A percentile compares a stretch with the other conserved stretches of the same genome.
Conservation (phyloP, 2,797 vertebrate genomes). For the Strix occidentalis region DNA sequence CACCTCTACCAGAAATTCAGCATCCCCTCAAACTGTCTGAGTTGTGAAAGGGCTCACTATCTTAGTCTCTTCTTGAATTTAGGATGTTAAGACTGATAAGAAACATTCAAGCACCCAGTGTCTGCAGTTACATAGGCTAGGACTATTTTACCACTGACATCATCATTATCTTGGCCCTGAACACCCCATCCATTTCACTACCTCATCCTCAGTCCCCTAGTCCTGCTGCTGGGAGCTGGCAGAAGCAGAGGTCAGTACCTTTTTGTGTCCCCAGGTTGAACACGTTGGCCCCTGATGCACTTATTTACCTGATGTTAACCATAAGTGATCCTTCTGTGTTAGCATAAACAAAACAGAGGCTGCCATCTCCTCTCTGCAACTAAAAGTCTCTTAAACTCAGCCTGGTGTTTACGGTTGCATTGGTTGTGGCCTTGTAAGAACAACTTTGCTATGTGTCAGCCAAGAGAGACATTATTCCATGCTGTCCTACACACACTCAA, state of each 20-base stretch:
- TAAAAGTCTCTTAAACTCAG: not conserved
- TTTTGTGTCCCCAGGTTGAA: not conserved
- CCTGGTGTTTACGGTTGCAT: not conserved
- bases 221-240: not conserved
- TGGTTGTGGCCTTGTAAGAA: not conserved
- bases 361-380: not conserved
- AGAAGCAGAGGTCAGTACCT: not conserved
- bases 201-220: not conserved
- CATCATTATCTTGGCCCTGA: not conserved
- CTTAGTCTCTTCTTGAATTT: not conserved
- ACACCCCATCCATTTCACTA: not conserved
- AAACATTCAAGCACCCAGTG: not conserved
- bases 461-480: not conserved
- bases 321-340: not conserved
- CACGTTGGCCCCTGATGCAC: not conserved
- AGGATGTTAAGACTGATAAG: not conserved
- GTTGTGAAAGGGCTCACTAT: rapidly evolving
- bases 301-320: not conserved
- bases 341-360: not conserved
- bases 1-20: not conserved
- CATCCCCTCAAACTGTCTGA: not conserved
- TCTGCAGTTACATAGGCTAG: not conserved
- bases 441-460: not conserved
- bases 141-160: not conserved
- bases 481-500: not conserved